Conservation (phyloP, 1,140 invertebrate species). For the Thereuonema tuberculata region DNA sequence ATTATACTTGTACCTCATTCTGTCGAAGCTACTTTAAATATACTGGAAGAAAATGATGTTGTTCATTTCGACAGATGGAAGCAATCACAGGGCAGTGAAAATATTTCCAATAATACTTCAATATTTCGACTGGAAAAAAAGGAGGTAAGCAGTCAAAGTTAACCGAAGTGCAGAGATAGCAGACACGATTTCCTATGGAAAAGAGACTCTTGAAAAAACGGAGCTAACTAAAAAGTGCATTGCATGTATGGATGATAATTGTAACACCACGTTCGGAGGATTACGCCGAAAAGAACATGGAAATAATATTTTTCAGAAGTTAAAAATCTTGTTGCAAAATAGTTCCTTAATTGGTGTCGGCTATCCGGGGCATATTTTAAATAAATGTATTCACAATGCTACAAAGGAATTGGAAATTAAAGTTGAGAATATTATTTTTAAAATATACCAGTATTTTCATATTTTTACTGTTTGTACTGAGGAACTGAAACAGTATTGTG, state of each 20-base stretch:
- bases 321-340: slow-evolving; percentile 6
- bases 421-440: slow-evolving; percentile 3
- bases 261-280: slow-evolving; percentile 8
- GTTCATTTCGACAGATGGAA: neutral
- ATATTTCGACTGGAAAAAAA: neutral
- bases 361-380: slow-evolving; percentile 10
- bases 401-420: slow-evolving; percentile 12
- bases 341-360: slow-evolving; percentile 6
- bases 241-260: slow-evolving; percentile 5
- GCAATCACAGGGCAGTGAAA: slow-evolving; percentile 4
- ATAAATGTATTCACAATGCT: slow-evolving; percentile 12
- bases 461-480: slow-evolving; percentile 12
- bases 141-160: neutral
- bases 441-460: slow-evolving; percentile 12
- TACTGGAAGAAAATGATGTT: neutral
- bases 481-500: slow-evolving; percentile 9
- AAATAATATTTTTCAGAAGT: slow-evolving; percentile 9
- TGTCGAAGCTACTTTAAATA: neutral
- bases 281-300: neutral
- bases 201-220: neutral
- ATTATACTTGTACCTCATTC: neutral
- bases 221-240: slow-evolving; percentile 1
- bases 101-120: slow-evolving; percentile 10
- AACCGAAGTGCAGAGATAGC: neutral
- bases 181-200: neutral